Conservation (phyloP, 2,113 vertebrate species). For the Herpetotheres cachinnans region DNA sequence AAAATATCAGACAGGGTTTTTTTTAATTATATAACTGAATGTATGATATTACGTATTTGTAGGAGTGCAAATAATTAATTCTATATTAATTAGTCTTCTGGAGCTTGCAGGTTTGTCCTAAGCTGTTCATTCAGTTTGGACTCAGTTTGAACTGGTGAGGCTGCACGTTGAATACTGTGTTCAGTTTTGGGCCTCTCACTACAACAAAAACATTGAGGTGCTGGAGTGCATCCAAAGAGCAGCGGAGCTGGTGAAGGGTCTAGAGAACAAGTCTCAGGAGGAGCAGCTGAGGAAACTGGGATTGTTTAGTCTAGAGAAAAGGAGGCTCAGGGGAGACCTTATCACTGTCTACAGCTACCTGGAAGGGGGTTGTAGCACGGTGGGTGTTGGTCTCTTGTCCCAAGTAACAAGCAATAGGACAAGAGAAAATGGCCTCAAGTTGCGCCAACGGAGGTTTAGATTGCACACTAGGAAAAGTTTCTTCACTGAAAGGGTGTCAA, state of each 20-base stretch:
- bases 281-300: not conserved
- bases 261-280: not conserved
- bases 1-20: not conserved
- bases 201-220: not conserved
- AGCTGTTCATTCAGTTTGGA: not conserved
- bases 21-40: not conserved
- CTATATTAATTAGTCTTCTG: not conserved
- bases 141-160: not conserved
- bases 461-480: not conserved
- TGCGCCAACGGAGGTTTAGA: not conserved
- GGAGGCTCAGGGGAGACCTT: not conserved
- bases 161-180: fast-evolving
- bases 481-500: not conserved
- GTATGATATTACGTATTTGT: not conserved
- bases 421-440: not conserved
- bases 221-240: not conserved
- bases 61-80: not conserved
- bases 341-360: not conserved
- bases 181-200: not conserved
- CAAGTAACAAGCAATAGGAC: not conserved
- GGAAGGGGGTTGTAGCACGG: too few species aligned
- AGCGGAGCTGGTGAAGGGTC: not conserved
- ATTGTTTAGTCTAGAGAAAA: not conserved
- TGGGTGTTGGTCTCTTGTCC: not conserved
- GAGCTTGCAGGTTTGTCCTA: not conserved